Percentiles rank a stretch among this genome's conserved stretches.
Conservation (phyloP, 2,888 invertebrate genomes). For the Acanthopleura granulata region DNA sequence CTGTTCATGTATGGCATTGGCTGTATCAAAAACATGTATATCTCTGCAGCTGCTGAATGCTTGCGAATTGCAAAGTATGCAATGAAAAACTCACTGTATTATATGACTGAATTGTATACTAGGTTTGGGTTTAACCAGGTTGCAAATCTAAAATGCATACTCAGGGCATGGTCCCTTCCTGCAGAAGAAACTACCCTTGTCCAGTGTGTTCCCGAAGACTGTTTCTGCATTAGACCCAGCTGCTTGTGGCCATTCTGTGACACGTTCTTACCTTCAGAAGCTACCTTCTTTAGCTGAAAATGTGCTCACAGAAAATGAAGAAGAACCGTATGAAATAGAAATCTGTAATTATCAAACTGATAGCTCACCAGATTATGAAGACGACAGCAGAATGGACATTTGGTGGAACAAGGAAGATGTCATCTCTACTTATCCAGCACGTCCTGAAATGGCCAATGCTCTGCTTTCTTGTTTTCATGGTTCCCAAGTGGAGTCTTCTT, state of each 20-base stretch:
- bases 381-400: neutral
- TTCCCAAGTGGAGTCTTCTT: constrained; percentile 34
- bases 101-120: no score
- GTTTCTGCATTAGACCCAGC: constrained; percentile 32
- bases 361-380: constrained; percentile 9
- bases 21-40: neutral
- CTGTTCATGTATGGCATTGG: neutral
- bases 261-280: constrained; percentile 25
- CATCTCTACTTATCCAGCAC: constrained; percentile 16
- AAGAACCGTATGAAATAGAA: constrained; percentile 27
- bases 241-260: constrained; percentile 27
- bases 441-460: constrained; percentile 29
- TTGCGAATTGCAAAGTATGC: neutral
- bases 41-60: neutral
- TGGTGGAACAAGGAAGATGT: constrained; percentile 8
- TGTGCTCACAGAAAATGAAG: constrained; percentile 27
- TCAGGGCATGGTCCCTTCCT: constrained; percentile 26
- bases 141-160: constrained; percentile 25
- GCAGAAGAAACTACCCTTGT: constrained; percentile 35
- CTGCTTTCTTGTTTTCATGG: constrained; percentile 37
- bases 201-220: constrained; percentile 28
- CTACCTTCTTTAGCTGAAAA: constrained; percentile 28
- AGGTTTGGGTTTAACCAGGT: constrained; percentile 1
- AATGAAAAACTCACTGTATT: no score
- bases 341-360: constrained; percentile 25